Percentiles rank a stretch among this genome's conserved stretches.
phyloP scores from a whole-genome alignment of 1,140 invertebrate genomes.

The Gryon sp. region DNA sequence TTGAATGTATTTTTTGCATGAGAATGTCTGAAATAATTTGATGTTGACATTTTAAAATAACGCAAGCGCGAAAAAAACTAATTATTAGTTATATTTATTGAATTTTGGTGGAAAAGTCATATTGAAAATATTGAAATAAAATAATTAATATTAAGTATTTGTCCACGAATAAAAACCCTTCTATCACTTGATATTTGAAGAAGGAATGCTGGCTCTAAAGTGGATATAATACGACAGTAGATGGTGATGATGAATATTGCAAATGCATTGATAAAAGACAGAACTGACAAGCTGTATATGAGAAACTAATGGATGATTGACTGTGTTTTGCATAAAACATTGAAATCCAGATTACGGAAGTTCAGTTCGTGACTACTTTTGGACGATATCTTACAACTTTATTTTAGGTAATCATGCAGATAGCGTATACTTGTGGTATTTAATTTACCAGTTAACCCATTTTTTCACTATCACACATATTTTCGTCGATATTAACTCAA shows the following conservation, averaged over 20 bases:
- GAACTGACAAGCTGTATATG: slow-evolving; percentile 45
- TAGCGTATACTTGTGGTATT: not conserved
- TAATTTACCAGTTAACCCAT: not conserved
- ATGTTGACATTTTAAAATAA: too few relatives aligned
- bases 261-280: slow-evolving; percentile 42
- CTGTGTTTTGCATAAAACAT: slow-evolving; percentile 44
- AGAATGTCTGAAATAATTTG: too few relatives aligned
- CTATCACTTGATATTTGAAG: too few relatives aligned
- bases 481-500: slow-evolving; percentile 6
- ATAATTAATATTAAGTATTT: too few relatives aligned
- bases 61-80: too few relatives aligned
- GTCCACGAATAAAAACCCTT: too few relatives aligned
- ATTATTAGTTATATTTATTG: too few relatives aligned
- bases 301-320: slow-evolving; percentile 52
- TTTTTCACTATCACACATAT: not conserved
- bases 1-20: too few relatives aligned
- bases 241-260: slow-evolving; percentile 34
- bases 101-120: too few relatives aligned
- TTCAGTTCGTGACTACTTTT: slow-evolving; percentile 39
- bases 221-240: slow-evolving; percentile 49
- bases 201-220: too few relatives aligned
- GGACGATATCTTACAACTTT: slow-evolving; percentile 8
- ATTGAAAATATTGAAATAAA: too few relatives aligned
- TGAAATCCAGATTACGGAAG: slow-evolving; percentile 52
- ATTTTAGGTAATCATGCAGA: slow-evolving; percentile 24